A percentile compares a stretch with the other conserved stretches of the same genome.
These are phyloP conservation scores for Drosophila lacicola DNA, from an alignment of 2,888 invertebrate species.

Conservation along the genomic window DNA sequence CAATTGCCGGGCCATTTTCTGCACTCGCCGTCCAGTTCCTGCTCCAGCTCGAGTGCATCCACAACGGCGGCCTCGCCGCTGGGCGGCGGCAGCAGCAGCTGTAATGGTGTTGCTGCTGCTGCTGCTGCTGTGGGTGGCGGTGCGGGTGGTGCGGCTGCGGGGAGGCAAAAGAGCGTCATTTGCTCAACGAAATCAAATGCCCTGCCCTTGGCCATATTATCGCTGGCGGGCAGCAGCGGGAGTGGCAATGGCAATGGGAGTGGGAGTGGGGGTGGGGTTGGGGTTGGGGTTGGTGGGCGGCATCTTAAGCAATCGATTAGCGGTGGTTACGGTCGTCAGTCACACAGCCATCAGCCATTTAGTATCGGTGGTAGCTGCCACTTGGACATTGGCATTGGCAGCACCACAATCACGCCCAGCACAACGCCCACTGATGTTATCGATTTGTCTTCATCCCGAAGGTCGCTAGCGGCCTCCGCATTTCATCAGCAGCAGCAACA, in stretches of 20 bases:
- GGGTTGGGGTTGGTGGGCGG: constrained; percentile 37
- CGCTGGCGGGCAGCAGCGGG: constrained; percentile 43
- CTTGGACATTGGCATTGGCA: constrained; percentile 43
- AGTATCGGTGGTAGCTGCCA: constrained; percentile 52
- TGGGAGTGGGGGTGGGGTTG: constrained; percentile 18
- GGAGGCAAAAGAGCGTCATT: constrained; percentile 83
- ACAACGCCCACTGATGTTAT: constrained; percentile 85
- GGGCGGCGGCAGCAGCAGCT: constrained; percentile 29
- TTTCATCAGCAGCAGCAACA: constrained; percentile 81
- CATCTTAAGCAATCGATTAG: constrained; percentile 53
- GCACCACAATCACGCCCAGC: constrained; percentile 72
- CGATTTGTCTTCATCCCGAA: constrained; percentile 86
- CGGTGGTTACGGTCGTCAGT: constrained; percentile 59
- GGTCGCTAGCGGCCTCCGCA: constrained; percentile 83
- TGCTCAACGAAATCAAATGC: constrained; percentile 82
- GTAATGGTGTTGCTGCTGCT: constrained; percentile 4
- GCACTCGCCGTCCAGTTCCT: constrained; percentile 72
- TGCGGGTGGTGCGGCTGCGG: neutral
- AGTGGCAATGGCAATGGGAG: constrained; percentile 5
- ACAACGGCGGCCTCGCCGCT: constrained; percentile 71
- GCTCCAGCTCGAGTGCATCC: constrained; percentile 73
- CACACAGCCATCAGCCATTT: constrained; percentile 68
- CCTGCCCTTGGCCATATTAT: constrained; percentile 67
- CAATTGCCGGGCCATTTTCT: constrained; percentile 78
- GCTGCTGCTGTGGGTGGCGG: constrained; percentile 1